Conservation (phyloP, 2,797 vertebrate genomes). For the Ciconia nigra region DNA sequence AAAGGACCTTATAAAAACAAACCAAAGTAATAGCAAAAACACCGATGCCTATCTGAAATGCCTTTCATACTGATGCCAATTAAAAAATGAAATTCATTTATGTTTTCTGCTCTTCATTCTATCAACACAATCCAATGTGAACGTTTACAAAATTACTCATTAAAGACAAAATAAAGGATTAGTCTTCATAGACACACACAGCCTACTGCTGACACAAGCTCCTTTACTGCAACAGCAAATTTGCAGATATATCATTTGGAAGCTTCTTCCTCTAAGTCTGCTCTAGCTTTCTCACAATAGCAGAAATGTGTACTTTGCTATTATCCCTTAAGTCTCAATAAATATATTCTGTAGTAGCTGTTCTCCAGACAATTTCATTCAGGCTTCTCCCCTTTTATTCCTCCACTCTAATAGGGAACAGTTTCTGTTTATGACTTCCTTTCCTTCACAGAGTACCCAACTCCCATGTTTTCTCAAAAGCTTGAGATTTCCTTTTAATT, state of each 20-base stretch:
- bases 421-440: conserved; percentile 59
- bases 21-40: not conserved
- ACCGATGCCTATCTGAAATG: not conserved
- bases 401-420: conserved; percentile 26
- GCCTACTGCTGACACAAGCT: conserved; percentile 1
- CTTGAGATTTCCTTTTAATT: conserved; percentile 60
- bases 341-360: conserved; percentile 2
- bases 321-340: not conserved
- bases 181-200: not conserved
- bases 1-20: not conserved
- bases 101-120: not conserved
- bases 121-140: not conserved
- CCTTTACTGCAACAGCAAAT: not conserved
- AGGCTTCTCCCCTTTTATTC: conserved; percentile 21
- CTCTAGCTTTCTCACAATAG: not conserved
- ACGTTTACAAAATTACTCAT: not conserved
- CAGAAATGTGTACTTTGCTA: not conserved
- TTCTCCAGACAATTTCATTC: not conserved
- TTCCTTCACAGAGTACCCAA: conserved; percentile 30
- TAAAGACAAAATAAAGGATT: conserved; percentile 32
- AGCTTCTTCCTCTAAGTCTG: not conserved
- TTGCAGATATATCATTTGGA: not conserved
- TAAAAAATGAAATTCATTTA: not conserved
- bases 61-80: not conserved
- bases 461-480: conserved; percentile 50